Conservation (phyloP, 2,888 invertebrate genomes). For the Scaptomyza cyrtandrae region DNA sequence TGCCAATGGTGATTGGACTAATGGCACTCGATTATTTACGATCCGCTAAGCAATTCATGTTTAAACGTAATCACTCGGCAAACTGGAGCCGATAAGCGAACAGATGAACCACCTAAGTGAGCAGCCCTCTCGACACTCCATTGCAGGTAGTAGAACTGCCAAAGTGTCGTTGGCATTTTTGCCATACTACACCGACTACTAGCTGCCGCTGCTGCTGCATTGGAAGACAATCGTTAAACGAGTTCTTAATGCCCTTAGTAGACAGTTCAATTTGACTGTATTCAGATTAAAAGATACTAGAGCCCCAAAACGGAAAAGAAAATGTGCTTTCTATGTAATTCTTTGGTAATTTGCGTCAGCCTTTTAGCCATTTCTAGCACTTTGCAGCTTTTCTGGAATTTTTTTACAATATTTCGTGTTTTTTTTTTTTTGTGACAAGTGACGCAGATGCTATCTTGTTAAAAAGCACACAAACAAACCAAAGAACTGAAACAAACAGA, state of each 20-base stretch:
- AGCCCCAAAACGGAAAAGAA: constrained; percentile 1
- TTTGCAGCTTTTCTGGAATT: constrained; percentile 35
- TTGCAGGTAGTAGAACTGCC: neutral
- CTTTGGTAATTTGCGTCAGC: constrained; percentile 64
- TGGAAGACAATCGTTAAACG: constrained; percentile 58
- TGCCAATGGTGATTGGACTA: constrained; percentile 54
- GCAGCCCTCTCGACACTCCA: constrained; percentile 4
- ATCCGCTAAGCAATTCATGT: constrained; percentile 70
- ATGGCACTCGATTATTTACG: constrained; percentile 69
- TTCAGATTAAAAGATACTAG: constrained; percentile 2
- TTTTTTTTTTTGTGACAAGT: constrained; percentile 62
- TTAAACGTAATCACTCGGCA: constrained; percentile 65
- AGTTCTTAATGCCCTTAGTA: constrained; percentile 59
- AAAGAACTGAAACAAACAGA: constrained; percentile 52
- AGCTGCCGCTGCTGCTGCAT: constrained; percentile 13
- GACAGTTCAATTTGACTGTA: constrained; percentile 52
- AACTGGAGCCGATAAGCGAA: constrained; percentile 62
- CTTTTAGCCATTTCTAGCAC: constrained; percentile 43
- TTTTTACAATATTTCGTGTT: constrained; percentile 6
- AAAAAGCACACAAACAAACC: constrained; percentile 67
- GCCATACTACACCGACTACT: constrained; percentile 1
- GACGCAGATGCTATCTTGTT: constrained; percentile 74
- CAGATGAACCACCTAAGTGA: constrained; percentile 52
- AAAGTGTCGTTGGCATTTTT: constrained; percentile 19
- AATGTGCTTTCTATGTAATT: constrained; percentile 60